Base-by-base conservation (phyloP, 2,113 vertebrate species). In the Beaufortia kweichowensis region DNA sequence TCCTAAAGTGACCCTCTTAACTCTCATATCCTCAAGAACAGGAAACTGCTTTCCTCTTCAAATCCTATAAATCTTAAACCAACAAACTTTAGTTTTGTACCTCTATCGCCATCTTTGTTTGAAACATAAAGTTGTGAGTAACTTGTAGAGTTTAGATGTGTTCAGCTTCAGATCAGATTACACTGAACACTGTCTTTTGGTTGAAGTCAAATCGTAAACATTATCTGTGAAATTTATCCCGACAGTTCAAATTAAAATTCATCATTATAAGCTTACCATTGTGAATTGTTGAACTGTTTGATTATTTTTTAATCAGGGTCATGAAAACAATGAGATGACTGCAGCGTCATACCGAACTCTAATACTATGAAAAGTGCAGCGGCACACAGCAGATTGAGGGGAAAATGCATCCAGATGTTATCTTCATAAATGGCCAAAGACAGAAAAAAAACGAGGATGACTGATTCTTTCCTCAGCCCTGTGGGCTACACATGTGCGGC, bases 371-470 rank as follows among this genome's bases (percentile, higher is more conserved):
- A 81, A 69, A 79, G 75, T 73, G 41, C 78, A 73, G 53, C 80
- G 78, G 53, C 82, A 65, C 70, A 85, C 73, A 82, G 77, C 77
- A 85, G 77, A 79, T 86, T 86, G 84, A 83, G 85, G 80, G 85
- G 86, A 89, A 90, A 91, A 87, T 79, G 85, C 78, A 89, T 89
- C 89, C 91, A 93, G 90, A 92, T 92, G 91, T 91, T 87, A 83
- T 88, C 82, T 76, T 83, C 79, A 78, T 84, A 68, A 68, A 60
- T 53, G 59, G 29, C 69, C 75, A 68, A 31, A 66, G n/a, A 48
- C 35, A 39, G 35, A 48, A 31, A 24, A 48, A 35, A 57, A 48
- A 39, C 1, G 9, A 29, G 31, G 29, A 48, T 19, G 24, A 23
- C 29, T 62, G 46, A 50, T 64, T 31, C 76, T 56, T 56, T 57